Base-by-base conservation (phyloP, 1,140 invertebrate species). In the Drosophila repletoides region DNA sequence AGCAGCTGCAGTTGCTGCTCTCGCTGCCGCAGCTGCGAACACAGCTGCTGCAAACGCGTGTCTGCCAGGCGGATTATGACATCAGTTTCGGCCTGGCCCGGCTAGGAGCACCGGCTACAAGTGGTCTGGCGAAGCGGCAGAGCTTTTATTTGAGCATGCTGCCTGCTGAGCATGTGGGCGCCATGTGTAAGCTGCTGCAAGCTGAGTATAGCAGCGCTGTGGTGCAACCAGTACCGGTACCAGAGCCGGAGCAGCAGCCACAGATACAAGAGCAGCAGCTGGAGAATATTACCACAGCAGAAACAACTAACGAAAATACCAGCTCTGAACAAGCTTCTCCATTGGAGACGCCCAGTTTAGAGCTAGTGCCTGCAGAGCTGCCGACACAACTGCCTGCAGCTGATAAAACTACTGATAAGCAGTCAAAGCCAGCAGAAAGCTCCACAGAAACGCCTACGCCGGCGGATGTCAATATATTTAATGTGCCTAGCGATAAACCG, bases 141-240 rank as follows among this genome's bases (percentile, higher is more conserved):
- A 91, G 90, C 46, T 93, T 93, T 72, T 91, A 93, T 70, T 90
- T 92, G 3, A 92, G 92, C 63, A 87, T 95, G 63, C 93, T 95
- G 74, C 91, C 93, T 7, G 74, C 91, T 1, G 93, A 94, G 66
- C 95, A 95, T 79, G 89, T 96, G 45, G 93, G 94, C 6, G 95
- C 95, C n/a, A 90, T 96, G 33, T 97, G 95, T 22, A 79, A 72
- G 40, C 33, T 88, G 1, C 36, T 84, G 0, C 63, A 73, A n/a
- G 61, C 49, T 0, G 72, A 81, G n/a, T 61, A 64, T 1, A 65
- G 56, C 15, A 24, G 6, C 4, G 48, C 51, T 1, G 46, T 24
- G 2, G 21, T 12, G 12, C 21, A 38, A 7, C 38, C 28, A 2
- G 9, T 7, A 14, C 17, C 29, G 29, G 26, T 49, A 9, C 10